Evolutionary conservation across 92 coral and sea anemone species (phyloP), one percentile per base, ranked within the genome.

Genomic region (Phymanthus crucifer): DNA sequence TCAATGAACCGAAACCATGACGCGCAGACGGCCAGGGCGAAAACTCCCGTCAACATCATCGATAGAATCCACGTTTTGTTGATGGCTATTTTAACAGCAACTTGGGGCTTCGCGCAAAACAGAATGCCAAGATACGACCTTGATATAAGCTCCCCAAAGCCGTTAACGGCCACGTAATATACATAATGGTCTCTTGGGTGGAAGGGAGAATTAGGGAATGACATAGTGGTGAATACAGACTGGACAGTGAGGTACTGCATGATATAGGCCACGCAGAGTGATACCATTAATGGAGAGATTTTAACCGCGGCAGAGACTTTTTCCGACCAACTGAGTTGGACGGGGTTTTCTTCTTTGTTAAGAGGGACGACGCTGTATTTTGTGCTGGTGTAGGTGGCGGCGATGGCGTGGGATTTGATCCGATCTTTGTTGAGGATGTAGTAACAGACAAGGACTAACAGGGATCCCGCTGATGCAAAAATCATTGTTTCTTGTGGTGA

Each of bases 381-480:
- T 7, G 31, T 56, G 75, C 71, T 48, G 77, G 79, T 31, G 81
- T 85, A 80, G 77, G 86, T 72, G 72, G 86, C 83, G 48, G 84
- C 83, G 65, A 87, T 75, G 65, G 97, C 93, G 35, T 87, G 87
- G 52, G 97, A 91, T 76, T 89, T 90, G 83, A 90, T 71, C 26
- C 88, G 90, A 45, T 90, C 94, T 83, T 90, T 93, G 86, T 93
- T 90, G 10, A 93, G 90, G 27, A 87, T 46, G 87, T 87, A 92
- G 87, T 92, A 92, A 18, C 80, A 87, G 9, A 87, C 34, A 40
- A 92, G 86, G 32, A 90, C 69, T 31, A 92, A 73, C 3, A 92
- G 73, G 12, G 92, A 73, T 7, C 87, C 72, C 11, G 90, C 90
- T 18, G 90, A 83, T 21, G 83, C 77, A 64, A 92, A 46, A 14